Evolutionary conservation across 2,888 invertebrate species (phyloP).

Genomic region (Gastrophysa polygoni): DNA sequence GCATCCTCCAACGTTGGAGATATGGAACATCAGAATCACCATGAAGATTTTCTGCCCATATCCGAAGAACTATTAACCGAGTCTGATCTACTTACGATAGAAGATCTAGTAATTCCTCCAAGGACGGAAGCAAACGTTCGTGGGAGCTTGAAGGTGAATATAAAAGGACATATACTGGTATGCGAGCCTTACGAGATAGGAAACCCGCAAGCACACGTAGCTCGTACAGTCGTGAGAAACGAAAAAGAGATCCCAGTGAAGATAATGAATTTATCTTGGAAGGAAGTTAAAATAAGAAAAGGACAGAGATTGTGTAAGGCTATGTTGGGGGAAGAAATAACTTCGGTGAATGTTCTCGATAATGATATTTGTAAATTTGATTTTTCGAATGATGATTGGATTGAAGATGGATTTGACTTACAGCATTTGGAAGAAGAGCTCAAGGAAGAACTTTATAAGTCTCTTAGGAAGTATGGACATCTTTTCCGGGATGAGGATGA

Average conservation of each 20-base stretch:
- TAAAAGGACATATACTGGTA: background rate
- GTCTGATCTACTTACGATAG: background rate
- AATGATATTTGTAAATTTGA: background rate
- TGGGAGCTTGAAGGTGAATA: background rate
- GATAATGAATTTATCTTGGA: background rate
- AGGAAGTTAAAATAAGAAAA: no score
- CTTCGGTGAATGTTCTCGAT: background rate
- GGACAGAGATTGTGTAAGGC: background rate
- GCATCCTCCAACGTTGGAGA: background rate
- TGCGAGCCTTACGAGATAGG: background rate
- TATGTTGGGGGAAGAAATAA: background rate
- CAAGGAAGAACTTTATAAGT: background rate
- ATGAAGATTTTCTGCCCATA: background rate
- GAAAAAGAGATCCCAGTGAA: background rate
- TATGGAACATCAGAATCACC: background rate
- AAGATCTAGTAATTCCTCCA: background rate
- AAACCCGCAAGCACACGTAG: slow-evolving; percentile 5
- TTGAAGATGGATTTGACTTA: slow-evolving; percentile 15
- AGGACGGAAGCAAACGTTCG: background rate
- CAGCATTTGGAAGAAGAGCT: slow-evolving; percentile 1
- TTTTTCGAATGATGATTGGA: slow-evolving; percentile 17
- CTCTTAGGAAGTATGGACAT: slow-evolving; percentile 2
- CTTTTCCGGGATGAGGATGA: slow-evolving; percentile 20
- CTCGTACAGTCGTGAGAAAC: background rate
- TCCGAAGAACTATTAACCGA: background rate